Conservation (phyloP, 2,888 invertebrate genomes). For the Cyclophora punctaria region DNA sequence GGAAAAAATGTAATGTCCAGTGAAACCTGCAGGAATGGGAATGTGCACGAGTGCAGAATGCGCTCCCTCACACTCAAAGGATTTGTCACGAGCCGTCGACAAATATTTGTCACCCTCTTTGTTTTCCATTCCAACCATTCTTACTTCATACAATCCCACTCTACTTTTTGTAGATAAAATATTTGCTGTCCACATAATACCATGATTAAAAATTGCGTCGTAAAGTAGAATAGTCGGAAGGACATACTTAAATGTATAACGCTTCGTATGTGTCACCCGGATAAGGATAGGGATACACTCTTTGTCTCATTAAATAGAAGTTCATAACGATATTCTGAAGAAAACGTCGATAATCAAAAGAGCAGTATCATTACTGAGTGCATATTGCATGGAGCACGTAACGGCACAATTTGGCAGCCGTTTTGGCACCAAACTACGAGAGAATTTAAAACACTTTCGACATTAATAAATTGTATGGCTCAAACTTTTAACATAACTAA, state of each 20-base stretch:
- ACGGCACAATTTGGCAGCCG: constrained; percentile 21
- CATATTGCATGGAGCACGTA: constrained; percentile 16
- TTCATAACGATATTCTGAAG: too few species aligned
- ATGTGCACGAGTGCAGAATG: constrained; percentile 7
- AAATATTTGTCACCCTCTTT: constrained; percentile 53
- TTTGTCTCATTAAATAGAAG: too few species aligned
- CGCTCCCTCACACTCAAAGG: constrained; percentile 45
- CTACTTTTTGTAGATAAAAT: constrained; percentile 2
- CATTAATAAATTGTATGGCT: constrained; percentile 20
- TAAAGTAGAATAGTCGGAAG: too few species aligned
- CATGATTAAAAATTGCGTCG: too few species aligned
- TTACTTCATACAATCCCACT: constrained; percentile 7
- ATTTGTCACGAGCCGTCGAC: constrained; percentile 40
- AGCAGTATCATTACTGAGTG: constrained; percentile 14
- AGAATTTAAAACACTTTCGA: constrained; percentile 23
- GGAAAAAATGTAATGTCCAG: constrained; percentile 3
- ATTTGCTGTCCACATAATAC: background rate
- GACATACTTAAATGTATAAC: too few species aligned
- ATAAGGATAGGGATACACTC: too few species aligned
- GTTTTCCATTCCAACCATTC: constrained; percentile 30
- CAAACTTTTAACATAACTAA: constrained; percentile 26
- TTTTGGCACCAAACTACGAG: constrained; percentile 19
- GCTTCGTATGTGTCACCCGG: too few species aligned
- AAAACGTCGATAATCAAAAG: background rate
- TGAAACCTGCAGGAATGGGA: constrained; percentile 25